A percentile compares a stretch with the other conserved stretches of the same genome.
Evolutionary conservation across 1,140 invertebrate species (phyloP).

Genomic region (Platorchestia sp.): DNA sequence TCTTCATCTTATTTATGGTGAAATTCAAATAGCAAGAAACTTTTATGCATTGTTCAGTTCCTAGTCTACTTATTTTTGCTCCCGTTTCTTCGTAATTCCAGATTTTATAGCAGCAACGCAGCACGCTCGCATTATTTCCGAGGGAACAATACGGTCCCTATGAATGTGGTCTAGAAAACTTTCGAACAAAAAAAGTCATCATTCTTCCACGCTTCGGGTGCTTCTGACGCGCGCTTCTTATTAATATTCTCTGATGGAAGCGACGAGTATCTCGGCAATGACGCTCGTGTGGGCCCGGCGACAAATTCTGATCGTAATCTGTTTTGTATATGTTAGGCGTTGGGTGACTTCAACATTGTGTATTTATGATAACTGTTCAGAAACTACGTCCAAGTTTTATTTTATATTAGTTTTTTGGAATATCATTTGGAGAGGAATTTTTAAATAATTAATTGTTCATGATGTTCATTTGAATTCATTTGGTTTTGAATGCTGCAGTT

Average conservation of each 20-base stretch:
- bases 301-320: neutral
- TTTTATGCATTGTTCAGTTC: neutral
- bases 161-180: neutral
- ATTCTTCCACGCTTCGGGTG: neutral
- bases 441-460: neutral
- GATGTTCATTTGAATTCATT: neutral
- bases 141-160: neutral
- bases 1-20: neutral
- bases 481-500: neutral
- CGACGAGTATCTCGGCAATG: neutral
- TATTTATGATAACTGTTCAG: too few relatives aligned
- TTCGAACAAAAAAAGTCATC: neutral
- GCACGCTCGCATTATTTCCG: neutral
- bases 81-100: neutral
- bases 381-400: too few relatives aligned
- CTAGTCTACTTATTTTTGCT: neutral
- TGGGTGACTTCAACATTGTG: too few relatives aligned
- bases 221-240: neutral
- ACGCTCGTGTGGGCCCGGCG: neutral
- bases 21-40: neutral
- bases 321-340: too few relatives aligned
- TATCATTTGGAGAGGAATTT: neutral
- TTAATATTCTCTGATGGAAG: neutral
- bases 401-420: too few relatives aligned
- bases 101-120: neutral